phyloP scores from a whole-genome alignment of 2,797 vertebrate species.

The Artibeus lituratus region DNA sequence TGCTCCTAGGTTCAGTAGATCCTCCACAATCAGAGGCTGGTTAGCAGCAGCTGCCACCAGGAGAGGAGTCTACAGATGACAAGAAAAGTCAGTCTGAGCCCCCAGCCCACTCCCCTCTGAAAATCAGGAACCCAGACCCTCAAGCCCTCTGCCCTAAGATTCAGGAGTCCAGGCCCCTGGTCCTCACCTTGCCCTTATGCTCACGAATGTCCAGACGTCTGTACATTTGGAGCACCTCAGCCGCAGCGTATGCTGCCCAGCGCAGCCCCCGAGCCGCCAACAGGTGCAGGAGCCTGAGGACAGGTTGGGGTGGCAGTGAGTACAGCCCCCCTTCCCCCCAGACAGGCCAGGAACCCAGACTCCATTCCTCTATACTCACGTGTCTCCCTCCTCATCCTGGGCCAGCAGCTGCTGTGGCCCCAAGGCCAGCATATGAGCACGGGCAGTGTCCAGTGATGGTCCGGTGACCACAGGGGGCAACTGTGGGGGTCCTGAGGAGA shows the following conservation, averaged over 20 bases:
- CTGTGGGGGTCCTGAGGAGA: constrained; percentile 47
- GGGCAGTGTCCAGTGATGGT: constrained; percentile 84
- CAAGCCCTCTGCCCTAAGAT: not conserved
- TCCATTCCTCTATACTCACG: constrained; percentile 79
- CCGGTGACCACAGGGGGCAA: constrained; percentile 25
- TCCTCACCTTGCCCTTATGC: constrained; percentile 91
- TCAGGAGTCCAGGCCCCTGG: not conserved
- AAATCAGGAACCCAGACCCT: not conserved
- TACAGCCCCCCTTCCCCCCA: too few species aligned
- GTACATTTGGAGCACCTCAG: constrained; percentile 84
- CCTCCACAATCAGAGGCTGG: constrained; percentile 90
- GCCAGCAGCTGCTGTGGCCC: constrained; percentile 84
- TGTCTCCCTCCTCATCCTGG: constrained; percentile 94
- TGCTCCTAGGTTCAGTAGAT: constrained; percentile 88
- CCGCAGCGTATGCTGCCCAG: constrained; percentile 88
- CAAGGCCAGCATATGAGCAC: constrained; percentile 83
- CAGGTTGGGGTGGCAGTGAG: not conserved
- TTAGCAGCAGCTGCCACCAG: constrained; percentile 92
- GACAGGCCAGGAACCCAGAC: not conserved
- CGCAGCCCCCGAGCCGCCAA: constrained; percentile 90
- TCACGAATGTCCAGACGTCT: constrained; percentile 89
- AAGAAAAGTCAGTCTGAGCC: not conserved
- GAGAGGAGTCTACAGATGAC: constrained; percentile 86
- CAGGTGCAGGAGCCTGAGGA: constrained; percentile 90
- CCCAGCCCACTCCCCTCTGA: not conserved